Evolutionary conservation across 2,797 vertebrate species (phyloP).

Genomic region (Cynodonichthys magdalenae): DNA sequence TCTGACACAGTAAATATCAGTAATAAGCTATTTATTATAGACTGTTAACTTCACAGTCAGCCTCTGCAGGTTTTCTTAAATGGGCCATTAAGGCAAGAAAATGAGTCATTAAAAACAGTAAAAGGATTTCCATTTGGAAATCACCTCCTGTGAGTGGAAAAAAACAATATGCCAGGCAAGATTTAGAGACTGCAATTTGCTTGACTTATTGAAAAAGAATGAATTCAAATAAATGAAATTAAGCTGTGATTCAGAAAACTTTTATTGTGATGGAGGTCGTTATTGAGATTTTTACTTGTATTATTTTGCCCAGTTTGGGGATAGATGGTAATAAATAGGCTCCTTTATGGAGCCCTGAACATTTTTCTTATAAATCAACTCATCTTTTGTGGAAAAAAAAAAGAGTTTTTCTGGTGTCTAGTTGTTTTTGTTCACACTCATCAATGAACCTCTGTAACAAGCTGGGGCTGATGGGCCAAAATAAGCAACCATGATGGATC

Average conservation of each 20-base stretch:
- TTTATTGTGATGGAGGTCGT: conserved; percentile 44
- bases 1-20: conserved; percentile 38
- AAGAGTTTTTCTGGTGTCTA: conserved; percentile 1
- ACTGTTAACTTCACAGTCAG: conserved; percentile 16
- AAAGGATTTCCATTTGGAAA: conserved; percentile 56
- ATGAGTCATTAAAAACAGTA: conserved; percentile 57
- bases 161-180: conserved; percentile 28
- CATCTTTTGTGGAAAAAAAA: conserved; percentile 1
- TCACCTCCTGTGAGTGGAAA: conserved; percentile 47
- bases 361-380: conserved; percentile 37
- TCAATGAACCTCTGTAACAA: conserved; percentile 17
- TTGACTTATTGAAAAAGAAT: conserved; percentile 37
- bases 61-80: conserved; percentile 36
- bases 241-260: conserved; percentile 24
- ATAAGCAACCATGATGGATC: conserved; percentile 32
- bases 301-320: conserved; percentile 34
- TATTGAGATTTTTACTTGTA: conserved; percentile 9
- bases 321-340: conserved; percentile 39
- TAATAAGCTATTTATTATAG: conserved; percentile 32
- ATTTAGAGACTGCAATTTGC: conserved; percentile 29
- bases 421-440: conserved; percentile 16
- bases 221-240: conserved; percentile 21
- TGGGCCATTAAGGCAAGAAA: conserved; percentile 51
- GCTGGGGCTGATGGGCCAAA: conserved; percentile 28
- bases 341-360: conserved; percentile 23